Conservation (phyloP, 1,140 invertebrate genomes). For the Musca domestica region DNA sequence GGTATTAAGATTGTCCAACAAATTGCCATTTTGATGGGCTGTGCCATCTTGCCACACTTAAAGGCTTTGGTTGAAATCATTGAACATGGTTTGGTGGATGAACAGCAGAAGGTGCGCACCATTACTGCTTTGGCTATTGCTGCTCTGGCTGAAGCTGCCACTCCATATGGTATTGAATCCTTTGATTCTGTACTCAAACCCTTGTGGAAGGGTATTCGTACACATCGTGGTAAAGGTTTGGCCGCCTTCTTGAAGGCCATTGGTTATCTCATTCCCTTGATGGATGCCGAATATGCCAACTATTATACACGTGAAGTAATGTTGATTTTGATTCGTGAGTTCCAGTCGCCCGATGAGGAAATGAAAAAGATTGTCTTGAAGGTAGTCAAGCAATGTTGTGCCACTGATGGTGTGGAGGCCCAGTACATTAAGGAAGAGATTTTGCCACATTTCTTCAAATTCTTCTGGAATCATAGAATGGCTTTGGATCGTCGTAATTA, state of each 20-base stretch:
- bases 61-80: constrained; percentile 99
- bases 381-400: constrained; percentile 99
- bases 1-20: constrained; percentile 99
- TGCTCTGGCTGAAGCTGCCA: constrained; percentile 95
- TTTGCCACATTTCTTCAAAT: constrained; percentile 97
- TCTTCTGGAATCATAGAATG: constrained; percentile 99
- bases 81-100: constrained; percentile 90
- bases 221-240: constrained; percentile 96
- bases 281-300: constrained; percentile 99
- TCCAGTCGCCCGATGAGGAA: constrained; percentile 99
- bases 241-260: constrained; percentile 99
- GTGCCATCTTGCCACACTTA: constrained; percentile 97
- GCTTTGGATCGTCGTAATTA: constrained; percentile 97
- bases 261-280: constrained; percentile 97
- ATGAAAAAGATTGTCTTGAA: constrained; percentile 99
- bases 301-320: constrained; percentile 99
- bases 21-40: constrained; percentile 99
- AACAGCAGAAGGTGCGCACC: constrained; percentile 89
- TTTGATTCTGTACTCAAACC: constrained; percentile 99
- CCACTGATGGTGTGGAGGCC: constrained; percentile 98
- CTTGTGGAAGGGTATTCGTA: constrained; percentile 98
- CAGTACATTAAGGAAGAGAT: constrained; percentile 99
- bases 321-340: constrained; percentile 98
- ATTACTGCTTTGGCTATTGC: constrained; percentile 99
- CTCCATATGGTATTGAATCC: constrained; percentile 99